Evolutionary conservation across 1,140 invertebrate genomes (phyloP), one percentile per base, ranked within the genome.

Genomic region (Philaenus spumarius): DNA sequence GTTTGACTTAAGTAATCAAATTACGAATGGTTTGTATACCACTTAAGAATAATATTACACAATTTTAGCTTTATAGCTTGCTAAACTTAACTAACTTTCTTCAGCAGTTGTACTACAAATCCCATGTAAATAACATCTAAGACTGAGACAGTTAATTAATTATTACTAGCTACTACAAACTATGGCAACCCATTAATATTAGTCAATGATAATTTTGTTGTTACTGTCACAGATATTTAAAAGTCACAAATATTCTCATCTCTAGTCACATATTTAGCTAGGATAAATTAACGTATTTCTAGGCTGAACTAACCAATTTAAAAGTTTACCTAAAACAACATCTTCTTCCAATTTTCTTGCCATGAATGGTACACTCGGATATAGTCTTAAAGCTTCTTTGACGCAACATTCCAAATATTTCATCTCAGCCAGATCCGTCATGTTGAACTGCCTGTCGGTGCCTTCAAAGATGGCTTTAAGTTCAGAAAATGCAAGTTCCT

Each of bases 321-420:
- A 34, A 30, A 35, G 35, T 17, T 69, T 72, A 83, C 82, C 77
- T 43, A 85, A 72, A 58, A 73, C 66, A 2, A 79, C 64, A 60
- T 84, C 84, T 65, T 87, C 79, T 39, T 67, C 73, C n/a, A 85
- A 64, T 52, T 73, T 68, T 59, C 88, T 72, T 0, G 76, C 79
- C 69, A 89, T 81, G 58, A 85, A 77, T 4, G 85, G 86, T 5
- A 89, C 86, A 54, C 84, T 84, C 34, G 86, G 86, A 68, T 82
- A 89, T 1, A 87, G 66, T 24, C 84, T 68, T 11, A 86, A 66
- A 5, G 80, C 72, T 67, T 86, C 84, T 69, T 86, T 90, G 43
- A 89, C 80, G 56, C 82, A 84, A 63, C 79, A 79, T 62, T 89
- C 87, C 60, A 89, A 68, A 66, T 88, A 90, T 61, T 81, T 82